Conservation (phyloP, 2,888 invertebrate species). For the Allolobophora icterica region DNA sequence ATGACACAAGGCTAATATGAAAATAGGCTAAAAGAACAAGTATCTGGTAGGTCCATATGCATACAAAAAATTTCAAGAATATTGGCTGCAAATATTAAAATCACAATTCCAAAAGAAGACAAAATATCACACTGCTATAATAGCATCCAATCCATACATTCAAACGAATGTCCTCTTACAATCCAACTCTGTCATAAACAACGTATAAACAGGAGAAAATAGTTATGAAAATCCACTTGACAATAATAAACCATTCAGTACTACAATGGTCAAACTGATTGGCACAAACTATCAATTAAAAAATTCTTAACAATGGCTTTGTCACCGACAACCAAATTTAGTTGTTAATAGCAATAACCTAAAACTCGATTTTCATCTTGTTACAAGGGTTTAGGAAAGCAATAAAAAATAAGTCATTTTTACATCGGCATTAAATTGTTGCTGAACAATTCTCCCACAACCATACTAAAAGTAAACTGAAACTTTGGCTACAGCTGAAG, state of each 20-base stretch:
- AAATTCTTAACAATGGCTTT: neutral
- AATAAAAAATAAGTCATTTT: neutral
- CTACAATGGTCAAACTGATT: neutral
- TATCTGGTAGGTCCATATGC: neutral
- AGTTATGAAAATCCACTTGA: neutral
- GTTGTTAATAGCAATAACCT: too few species aligned
- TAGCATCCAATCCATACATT: neutral
- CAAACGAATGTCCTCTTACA: neutral
- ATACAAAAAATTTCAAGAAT: neutral
- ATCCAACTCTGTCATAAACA: neutral
- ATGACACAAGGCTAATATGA: neutral
- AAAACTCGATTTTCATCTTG: too few species aligned
- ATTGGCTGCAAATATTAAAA: neutral
- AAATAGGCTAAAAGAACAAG: neutral
- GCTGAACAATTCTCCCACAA: too few species aligned
- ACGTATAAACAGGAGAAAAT: neutral
- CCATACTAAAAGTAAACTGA: too few species aligned
- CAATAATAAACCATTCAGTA: neutral
- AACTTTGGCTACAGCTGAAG: too few species aligned
- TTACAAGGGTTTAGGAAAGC: neutral
- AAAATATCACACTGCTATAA: neutral
- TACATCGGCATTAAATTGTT: too few species aligned
- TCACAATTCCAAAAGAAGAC: neutral
- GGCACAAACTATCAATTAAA: neutral
- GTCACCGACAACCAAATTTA: neutral